Evolutionary conservation across 2,113 vertebrate species (phyloP).

Genomic region (Heterotis niloticus): DNA sequence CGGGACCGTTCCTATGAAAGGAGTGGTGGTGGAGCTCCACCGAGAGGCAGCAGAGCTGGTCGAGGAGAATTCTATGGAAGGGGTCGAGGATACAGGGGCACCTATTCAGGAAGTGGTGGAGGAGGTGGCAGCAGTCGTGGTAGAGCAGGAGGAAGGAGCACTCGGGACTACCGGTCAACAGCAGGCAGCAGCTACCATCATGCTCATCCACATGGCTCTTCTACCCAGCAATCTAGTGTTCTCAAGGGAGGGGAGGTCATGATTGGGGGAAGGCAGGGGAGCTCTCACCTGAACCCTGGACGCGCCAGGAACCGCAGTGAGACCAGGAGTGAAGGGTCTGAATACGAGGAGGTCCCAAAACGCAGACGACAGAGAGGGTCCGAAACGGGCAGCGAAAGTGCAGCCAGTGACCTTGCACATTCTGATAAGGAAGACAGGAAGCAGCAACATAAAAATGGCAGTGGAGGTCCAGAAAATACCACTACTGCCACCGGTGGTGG

Average conservation of each 20-base stretch:
- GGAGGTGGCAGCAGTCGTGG: conserved; percentile 51
- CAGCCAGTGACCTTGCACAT: conserved; percentile 70
- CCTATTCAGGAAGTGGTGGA: conserved; percentile 55
- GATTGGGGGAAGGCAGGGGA: conserved; percentile 45
- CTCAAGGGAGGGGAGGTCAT: conserved; percentile 63
- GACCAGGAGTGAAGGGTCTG: conserved; percentile 83
- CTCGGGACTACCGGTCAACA: conserved; percentile 71
- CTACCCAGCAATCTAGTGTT: conserved; percentile 57
- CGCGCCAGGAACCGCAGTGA: conserved; percentile 82
- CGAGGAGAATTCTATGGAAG: conserved; percentile 81
- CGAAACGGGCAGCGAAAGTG: conserved; percentile 84
- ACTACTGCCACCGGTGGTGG: conserved; percentile 34
- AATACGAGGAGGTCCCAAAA: conserved; percentile 89
- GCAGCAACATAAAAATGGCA: conserved; percentile 54
- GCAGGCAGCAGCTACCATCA: conserved; percentile 55
- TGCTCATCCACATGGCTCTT: conserved; percentile 15
- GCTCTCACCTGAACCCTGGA: conserved; percentile 56
- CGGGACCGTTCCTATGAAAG: conserved; percentile 73
- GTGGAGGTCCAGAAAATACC: conserved; percentile 39
- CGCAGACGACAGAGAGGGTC: conserved; percentile 82
- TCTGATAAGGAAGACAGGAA: conserved; percentile 81
- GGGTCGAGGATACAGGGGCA: conserved; percentile 70
- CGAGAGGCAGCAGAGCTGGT: conserved; percentile 55
- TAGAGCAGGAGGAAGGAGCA: conserved; percentile 68
- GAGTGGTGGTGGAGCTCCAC: conserved; percentile 43